phyloP scores from a whole-genome alignment of 2,113 vertebrate genomes.

The Heterotis niloticus region DNA sequence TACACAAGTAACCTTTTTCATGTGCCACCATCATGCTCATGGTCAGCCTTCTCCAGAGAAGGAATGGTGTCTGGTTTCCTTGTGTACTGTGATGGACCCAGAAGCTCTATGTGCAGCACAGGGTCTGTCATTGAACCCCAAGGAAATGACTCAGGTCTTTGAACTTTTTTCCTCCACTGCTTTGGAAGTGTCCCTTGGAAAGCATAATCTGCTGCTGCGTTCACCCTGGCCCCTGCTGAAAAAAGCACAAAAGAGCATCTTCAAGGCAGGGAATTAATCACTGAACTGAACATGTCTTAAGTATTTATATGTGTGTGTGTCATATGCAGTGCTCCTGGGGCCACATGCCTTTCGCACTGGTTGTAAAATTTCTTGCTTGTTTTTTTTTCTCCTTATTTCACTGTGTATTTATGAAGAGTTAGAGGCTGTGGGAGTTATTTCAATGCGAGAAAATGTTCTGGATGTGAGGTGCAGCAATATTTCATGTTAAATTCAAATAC shows the following conservation, averaged over 20 bases:
- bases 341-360: no score
- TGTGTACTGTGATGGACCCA: neutral
- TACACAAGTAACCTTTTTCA: neutral
- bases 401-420: no score
- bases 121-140: neutral
- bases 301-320: neutral
- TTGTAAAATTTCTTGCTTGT: no score
- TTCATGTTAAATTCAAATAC: no score
- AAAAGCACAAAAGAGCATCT: neutral
- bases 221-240: neutral
- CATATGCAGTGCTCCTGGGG: no score
- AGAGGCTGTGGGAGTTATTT: no score
- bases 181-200: neutral
- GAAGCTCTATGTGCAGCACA: neutral
- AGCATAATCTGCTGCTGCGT: neutral
- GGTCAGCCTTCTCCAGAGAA: neutral
- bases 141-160: neutral
- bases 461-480: no score
- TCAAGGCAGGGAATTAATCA: slow-evolving; percentile 27
- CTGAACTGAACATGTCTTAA: slow-evolving; percentile 16
- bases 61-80: neutral
- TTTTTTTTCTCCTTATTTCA: no score
- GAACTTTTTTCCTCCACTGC: neutral
- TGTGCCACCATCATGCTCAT: neutral
- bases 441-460: no score